Conservation (phyloP, 1,140 invertebrate genomes). For the Samia ricini region DNA sequence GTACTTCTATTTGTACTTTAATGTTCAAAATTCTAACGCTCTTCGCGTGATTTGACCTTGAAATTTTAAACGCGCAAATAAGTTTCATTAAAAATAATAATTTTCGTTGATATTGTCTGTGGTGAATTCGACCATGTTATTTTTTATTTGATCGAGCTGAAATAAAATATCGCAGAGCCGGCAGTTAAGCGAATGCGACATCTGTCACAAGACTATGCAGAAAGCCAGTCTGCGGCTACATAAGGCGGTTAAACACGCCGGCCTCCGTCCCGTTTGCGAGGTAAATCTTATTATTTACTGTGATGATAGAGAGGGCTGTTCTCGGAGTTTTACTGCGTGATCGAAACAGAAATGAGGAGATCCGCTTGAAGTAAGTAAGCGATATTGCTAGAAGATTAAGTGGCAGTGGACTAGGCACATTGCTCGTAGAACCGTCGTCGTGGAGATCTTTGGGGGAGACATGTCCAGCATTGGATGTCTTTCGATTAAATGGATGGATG, state of each 20-base stretch:
- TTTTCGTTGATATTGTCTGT: not conserved
- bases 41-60: not conserved
- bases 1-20: no score
- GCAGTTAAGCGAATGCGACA: conserved; percentile 31
- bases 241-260: conserved; percentile 34
- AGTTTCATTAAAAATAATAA: not conserved
- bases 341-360: no score
- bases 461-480: no score
- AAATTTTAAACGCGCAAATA: not conserved
- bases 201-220: conserved; percentile 43
- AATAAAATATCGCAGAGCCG: conserved; percentile 21
- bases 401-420: no score
- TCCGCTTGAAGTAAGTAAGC: no score
- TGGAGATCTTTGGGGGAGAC: no score
- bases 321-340: no score
- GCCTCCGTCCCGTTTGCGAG: conserved; percentile 36
- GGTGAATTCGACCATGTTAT: not conserved
- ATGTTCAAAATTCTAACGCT: not conserved
- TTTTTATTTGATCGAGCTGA: not conserved
- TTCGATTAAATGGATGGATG: no score
- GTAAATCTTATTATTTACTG: conserved; percentile 7
- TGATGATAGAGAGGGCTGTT: no score
- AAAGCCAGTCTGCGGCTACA: conserved; percentile 35
- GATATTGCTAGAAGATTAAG: no score
- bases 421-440: no score